A percentile compares a stretch with the other conserved stretches of the same genome.
Conservation (phyloP, 2,888 invertebrate species). For the Monopis laevigella region DNA sequence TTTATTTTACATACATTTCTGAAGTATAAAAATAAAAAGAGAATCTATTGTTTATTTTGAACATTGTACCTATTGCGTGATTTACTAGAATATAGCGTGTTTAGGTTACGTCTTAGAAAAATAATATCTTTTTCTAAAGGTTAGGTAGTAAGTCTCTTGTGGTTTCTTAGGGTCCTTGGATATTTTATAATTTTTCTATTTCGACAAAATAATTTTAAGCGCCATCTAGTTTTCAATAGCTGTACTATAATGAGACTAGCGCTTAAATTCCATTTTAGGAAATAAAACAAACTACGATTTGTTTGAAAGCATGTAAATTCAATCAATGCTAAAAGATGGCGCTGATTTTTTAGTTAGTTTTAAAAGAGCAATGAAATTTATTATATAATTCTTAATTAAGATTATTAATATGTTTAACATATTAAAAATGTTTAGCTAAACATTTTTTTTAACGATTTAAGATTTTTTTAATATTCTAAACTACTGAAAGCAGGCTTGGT, state of each 20-base stretch:
- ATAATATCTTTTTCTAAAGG: no score
- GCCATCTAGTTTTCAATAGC: conserved; percentile 23
- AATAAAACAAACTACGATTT: neutral
- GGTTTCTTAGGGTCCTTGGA: conserved; percentile 86
- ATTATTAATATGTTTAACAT: no score
- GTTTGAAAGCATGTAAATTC: neutral
- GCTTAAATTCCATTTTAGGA: neutral
- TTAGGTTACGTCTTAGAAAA: no score
- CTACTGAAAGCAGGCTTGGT: conserved; percentile 52
- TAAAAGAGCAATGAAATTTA: no score
- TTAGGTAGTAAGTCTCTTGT: no score
- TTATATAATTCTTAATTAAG: no score
- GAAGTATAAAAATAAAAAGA: no score
- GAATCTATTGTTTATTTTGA: no score
- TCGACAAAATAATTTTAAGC: conserved; percentile 6
- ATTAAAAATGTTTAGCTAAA: neutral
- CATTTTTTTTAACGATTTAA: neutral
- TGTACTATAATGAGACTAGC: neutral
- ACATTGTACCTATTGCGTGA: no score
- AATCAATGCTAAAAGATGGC: neutral
- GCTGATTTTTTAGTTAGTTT: conserved; percentile 3
- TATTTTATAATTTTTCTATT: conserved; percentile 15
- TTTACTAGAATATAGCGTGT: no score
- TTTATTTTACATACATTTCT: no score
- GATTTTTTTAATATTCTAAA: conserved; percentile 24